These are phyloP conservation scores for Papilio demoleus DNA, from an alignment of 2,888 invertebrate genomes.

Conservation along the genomic window DNA sequence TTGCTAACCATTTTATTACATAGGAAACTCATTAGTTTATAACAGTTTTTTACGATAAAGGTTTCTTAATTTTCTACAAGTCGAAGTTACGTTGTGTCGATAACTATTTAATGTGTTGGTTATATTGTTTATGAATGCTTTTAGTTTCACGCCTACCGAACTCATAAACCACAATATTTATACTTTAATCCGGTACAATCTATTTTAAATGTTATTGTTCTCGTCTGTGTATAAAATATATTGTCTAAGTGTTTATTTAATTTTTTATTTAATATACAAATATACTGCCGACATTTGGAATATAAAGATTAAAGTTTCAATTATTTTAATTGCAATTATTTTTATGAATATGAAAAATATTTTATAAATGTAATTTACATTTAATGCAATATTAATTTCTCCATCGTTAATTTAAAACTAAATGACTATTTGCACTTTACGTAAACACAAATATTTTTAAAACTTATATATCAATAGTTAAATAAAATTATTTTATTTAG, in stretches of 20 bases:
- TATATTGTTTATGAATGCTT: conserved; percentile 25
- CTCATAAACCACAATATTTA: conserved; percentile 27
- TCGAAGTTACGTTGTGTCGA: not conserved
- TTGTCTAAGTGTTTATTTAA: not conserved
- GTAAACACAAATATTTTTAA: too few species aligned
- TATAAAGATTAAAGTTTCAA: too few species aligned
- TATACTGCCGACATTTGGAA: too few species aligned
- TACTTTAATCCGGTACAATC: not conserved
- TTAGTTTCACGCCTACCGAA: conserved; percentile 16
- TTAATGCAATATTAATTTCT: too few species aligned
- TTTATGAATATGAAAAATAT: too few species aligned
- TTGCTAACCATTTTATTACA: too few species aligned
- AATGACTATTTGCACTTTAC: too few species aligned
- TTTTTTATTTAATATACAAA: not conserved
- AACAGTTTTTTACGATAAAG: not conserved
- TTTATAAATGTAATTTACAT: too few species aligned
- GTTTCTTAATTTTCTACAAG: not conserved
- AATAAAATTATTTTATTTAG: not conserved
- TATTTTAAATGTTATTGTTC: conserved; percentile 12
- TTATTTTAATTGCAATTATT: too few species aligned
- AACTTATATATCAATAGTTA: too few species aligned
- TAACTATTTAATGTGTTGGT: not conserved
- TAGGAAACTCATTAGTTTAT: too few species aligned
- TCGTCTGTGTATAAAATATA: not conserved
- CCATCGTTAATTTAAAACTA: too few species aligned